Conservation (phyloP, 2,797 vertebrate genomes). For the Hypotaenidia okinawae region DNA sequence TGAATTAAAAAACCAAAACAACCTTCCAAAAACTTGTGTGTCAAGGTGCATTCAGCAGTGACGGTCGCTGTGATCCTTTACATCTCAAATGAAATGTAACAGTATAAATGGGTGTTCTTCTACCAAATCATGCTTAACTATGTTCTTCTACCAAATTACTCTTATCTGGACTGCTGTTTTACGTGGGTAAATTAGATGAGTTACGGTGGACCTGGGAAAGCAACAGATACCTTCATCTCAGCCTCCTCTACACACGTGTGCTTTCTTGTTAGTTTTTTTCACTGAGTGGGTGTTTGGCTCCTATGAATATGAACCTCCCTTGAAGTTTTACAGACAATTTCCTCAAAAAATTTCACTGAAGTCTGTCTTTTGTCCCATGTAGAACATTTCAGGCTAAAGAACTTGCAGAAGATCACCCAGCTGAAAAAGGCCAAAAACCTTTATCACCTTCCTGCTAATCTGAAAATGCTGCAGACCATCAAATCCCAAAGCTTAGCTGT, state of each 20-base stretch:
- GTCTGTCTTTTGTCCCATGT: not conserved
- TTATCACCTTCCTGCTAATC: not conserved
- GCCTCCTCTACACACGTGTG: rapidly evolving
- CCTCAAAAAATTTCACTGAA: not conserved
- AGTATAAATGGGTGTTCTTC: not conserved
- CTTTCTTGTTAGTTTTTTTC: not conserved
- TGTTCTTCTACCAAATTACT: not conserved
- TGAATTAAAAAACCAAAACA: not conserved
- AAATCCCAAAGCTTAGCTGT: not conserved
- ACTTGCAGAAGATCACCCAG: not conserved
- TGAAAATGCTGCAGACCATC: not conserved
- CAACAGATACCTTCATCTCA: not conserved
- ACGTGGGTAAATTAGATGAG: not conserved
- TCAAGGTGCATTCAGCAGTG: not conserved
- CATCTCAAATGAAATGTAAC: not conserved
- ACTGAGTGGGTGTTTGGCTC: not conserved
- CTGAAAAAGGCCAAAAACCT: not conserved
- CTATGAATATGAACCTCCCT: not conserved
- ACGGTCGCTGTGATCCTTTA: not conserved
- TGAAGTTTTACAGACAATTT: not conserved
- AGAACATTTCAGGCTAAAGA: not conserved
- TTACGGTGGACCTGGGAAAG: not conserved
- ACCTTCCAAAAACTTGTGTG: no score
- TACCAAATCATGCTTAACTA: not conserved
- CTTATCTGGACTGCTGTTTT: not conserved